Base-by-base conservation (phyloP, 2,888 invertebrate genomes). In the Phlogophora meticulosa region DNA sequence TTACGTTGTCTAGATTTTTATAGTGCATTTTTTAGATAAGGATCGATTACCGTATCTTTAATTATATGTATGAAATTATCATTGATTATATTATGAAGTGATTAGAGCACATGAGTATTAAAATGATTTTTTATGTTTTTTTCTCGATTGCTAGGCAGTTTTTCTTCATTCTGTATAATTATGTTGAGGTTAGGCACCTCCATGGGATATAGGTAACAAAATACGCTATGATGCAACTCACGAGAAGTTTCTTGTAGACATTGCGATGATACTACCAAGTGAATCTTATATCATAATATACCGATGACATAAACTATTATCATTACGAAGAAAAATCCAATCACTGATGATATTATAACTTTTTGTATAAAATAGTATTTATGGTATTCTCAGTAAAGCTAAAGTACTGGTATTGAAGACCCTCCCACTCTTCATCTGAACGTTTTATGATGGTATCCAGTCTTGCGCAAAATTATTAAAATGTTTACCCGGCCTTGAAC, bases 201-300 rank as follows among this genome's bases (percentile, higher is more conserved):
- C 20, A 74, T 67, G 15, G 15, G 11, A 32, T 15, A 13, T 42
- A 36, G 65, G 65, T 10, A 45, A 65, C 28, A 58, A 61, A 64
- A 58, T 67, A 46, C 10, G 9, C 34, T 57, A 49, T 76, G 76
- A 75, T 76, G 60, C 45, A 75, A 75, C 56, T 45, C 10, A 28
- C 28, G 5, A 28, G 28, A 4, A 17, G 52, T 57, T 58, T 76
- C 57, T 53, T 59, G 46, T 59, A 76, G 38, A 45, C 15, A 28
- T 80, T 57, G 48, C 70, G 22, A 56, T 60, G 48, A 60, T 51
- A 59, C 52, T 42, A 45, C 28, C 24, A 49, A 60, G 60, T 42
- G 57, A 60, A 79, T 76, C 53, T 76, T 75, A 68, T 76, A 80
- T 79, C 68, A 79, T 68, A 60, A 32, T 34, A 34, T 57, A 28